These are phyloP conservation scores for Hoplodrina ambigua DNA, from an alignment of 2,888 invertebrate species.

Conservation along the genomic window DNA sequence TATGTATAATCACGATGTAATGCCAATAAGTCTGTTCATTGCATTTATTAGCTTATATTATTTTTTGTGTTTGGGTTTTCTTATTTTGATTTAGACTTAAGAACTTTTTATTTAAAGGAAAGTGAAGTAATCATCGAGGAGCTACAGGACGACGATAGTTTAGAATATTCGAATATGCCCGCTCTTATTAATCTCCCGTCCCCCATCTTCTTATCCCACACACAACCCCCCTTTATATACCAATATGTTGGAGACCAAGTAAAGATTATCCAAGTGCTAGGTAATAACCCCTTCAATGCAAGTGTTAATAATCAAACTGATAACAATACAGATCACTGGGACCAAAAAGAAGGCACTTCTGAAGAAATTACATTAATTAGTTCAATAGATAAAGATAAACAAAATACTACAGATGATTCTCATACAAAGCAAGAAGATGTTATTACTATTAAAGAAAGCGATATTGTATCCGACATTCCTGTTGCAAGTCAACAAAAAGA, in stretches of 20 bases:
- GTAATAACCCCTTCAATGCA: conserved; percentile 79
- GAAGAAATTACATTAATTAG: conserved; percentile 62
- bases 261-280: conserved; percentile 85
- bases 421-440: conserved; percentile 39
- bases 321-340: conserved; percentile 74
- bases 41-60: conserved; percentile 83
- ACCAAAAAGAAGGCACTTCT: conserved; percentile 71
- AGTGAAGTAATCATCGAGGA: conserved; percentile 89
- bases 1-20: conserved; percentile 44
- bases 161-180: conserved; percentile 87
- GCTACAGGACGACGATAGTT: conserved; percentile 85
- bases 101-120: conserved; percentile 89
- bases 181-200: conserved; percentile 82
- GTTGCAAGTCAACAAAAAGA: conserved; percentile 52
- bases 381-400: conserved; percentile 53
- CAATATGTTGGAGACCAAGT: conserved; percentile 86
- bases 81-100: conserved; percentile 84
- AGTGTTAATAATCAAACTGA: conserved; percentile 70
- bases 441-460: conserved; percentile 39
- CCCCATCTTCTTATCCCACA: conserved; percentile 82
- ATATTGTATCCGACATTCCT: conserved; percentile 57
- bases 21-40: conserved; percentile 80
- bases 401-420: conserved; percentile 40
- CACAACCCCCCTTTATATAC: conserved; percentile 86
- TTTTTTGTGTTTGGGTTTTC: conserved; percentile 66